Conservation (phyloP, 2,797 vertebrate species). For the Esox masquinongy region DNA sequence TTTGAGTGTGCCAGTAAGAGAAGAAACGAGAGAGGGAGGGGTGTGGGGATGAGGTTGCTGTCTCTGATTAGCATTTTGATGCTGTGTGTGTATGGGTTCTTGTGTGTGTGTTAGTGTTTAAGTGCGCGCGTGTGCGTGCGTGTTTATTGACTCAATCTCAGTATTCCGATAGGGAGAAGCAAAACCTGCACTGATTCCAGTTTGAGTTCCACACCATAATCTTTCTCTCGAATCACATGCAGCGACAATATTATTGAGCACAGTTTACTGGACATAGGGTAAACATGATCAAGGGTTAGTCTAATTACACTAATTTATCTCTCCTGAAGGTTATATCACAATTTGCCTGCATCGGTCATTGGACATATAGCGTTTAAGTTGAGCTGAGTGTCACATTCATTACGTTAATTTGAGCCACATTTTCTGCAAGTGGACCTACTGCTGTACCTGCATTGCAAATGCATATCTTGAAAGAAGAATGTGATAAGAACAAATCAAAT, state of each 20-base stretch:
- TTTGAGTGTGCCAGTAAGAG: conserved; percentile 30
- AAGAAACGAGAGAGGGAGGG: conserved; percentile 40
- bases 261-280: conserved; percentile 34
- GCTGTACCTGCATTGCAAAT: not conserved
- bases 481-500: not conserved
- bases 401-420: not conserved
- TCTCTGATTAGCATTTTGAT: conserved; percentile 35
- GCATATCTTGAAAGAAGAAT: not conserved
- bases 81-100: conserved; percentile 32
- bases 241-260: conserved; percentile 30
- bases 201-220: conserved; percentile 53
- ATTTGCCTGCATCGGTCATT: not conserved
- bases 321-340: not conserved
- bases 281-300: not conserved
- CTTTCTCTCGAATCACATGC: conserved; percentile 64
- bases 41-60: not conserved
- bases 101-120: conserved; percentile 21
- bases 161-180: conserved; percentile 58
- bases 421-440: not conserved
- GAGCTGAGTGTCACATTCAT: no score
- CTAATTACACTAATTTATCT: not conserved
- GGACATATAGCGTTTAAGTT: not conserved
- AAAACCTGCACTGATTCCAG: conserved; percentile 64
- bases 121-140: conserved; percentile 42
- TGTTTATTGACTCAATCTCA: conserved; percentile 67